phyloP scores from a whole-genome alignment of 1,140 invertebrate species.

The Araneus ventricosus region DNA sequence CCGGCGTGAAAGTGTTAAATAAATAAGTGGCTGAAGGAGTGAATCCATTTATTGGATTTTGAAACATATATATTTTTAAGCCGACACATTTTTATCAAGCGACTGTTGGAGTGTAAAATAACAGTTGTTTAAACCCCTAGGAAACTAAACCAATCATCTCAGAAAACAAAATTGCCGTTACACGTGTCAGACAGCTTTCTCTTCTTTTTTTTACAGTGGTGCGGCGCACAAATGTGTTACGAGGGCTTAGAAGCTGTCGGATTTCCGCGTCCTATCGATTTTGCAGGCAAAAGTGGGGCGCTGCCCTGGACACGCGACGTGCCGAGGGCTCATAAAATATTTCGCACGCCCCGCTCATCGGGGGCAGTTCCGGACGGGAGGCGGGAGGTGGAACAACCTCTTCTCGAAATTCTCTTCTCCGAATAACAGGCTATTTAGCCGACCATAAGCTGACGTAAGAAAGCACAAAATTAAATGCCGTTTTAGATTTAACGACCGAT shows the following conservation, averaged over 20 bases:
- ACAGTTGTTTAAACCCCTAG: too few relatives aligned
- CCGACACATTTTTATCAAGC: too few relatives aligned
- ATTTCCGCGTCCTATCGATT: slow-evolving; percentile 1
- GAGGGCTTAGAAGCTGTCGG: not conserved
- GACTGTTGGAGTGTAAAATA: too few relatives aligned
- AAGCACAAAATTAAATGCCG: not conserved
- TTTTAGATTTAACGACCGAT: not conserved
- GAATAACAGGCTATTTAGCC: not conserved
- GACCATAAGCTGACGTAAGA: not conserved
- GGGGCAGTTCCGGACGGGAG: not conserved
- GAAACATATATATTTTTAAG: too few relatives aligned
- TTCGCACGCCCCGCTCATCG: not conserved
- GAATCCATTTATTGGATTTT: too few relatives aligned
- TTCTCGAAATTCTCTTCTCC: not conserved
- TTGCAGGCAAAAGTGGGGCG: not conserved
- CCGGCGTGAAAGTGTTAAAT: too few relatives aligned
- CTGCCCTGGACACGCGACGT: not conserved
- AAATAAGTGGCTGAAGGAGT: too few relatives aligned
- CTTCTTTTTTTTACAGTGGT: too few relatives aligned
- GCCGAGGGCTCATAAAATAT: slow-evolving; percentile 1
- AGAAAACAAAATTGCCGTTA: not conserved
- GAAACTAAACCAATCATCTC: not conserved
- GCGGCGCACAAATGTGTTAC: not conserved
- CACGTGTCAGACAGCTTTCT: not conserved
- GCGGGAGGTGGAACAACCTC: not conserved